Percentiles rank a stretch among this genome's conserved stretches.
Conservation (phyloP, 2,113 vertebrate species). For the Glaucomys volans region DNA sequence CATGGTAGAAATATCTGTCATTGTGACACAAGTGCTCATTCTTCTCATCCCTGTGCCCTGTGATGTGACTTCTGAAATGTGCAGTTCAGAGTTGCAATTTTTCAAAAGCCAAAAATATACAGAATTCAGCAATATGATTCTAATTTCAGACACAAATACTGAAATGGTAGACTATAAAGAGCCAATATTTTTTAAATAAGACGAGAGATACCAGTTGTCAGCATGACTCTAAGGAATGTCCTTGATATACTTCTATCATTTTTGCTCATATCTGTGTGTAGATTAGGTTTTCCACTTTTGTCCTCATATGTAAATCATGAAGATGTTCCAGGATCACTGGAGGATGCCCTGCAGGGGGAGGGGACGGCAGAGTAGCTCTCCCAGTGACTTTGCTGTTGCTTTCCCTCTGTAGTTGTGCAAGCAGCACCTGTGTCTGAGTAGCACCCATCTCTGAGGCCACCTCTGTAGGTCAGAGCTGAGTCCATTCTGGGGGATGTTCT, state of each 20-base stretch:
- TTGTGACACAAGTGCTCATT: not conserved
- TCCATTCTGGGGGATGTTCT: not conserved
- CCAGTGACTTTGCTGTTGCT: not conserved
- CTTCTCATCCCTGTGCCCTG: not conserved
- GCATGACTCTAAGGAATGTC: not conserved
- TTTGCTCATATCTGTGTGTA: not conserved
- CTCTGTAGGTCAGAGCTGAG: not conserved
- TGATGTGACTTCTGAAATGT: not conserved
- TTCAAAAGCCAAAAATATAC: not conserved
- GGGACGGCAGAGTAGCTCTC: not conserved
- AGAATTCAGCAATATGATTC: not conserved
- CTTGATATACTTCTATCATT: not conserved
- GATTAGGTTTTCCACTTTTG: not conserved
- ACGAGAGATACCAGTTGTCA: not conserved
- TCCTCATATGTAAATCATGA: not conserved
- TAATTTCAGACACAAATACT: not conserved
- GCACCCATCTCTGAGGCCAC: not conserved
- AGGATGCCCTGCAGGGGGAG: not conserved
- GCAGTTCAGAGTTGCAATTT: not conserved
- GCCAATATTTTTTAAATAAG: not conserved
- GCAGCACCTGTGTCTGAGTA: not conserved
- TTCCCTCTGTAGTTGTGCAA: not conserved
- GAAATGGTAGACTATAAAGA: not conserved
- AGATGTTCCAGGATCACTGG: not conserved
- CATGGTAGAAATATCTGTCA: not conserved